A percentile compares a stretch with the other conserved stretches of the same genome.
Conservation (phyloP, 2,888 invertebrate genomes). For the Podotricha telesiphe region DNA sequence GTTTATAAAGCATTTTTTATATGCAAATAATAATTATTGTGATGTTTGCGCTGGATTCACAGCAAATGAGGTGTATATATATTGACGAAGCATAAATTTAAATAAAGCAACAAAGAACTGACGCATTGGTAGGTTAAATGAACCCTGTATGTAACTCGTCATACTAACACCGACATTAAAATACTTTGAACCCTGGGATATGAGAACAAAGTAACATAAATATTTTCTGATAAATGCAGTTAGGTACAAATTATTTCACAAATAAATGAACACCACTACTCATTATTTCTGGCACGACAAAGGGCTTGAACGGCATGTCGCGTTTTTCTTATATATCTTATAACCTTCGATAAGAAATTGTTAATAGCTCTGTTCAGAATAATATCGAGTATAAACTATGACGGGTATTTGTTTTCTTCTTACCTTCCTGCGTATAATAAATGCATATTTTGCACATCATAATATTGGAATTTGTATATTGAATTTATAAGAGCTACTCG, state of each 20-base stretch:
- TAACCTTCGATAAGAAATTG: slow-evolving; percentile 5
- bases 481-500: background rate
- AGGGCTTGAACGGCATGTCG: background rate
- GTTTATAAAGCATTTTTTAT: background rate
- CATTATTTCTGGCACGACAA: background rate
- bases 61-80: background rate
- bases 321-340: background rate
- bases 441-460: background rate
- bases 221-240: slow-evolving; percentile 7
- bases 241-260: background rate
- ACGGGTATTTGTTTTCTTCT: background rate
- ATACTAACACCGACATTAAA: slow-evolving; percentile 39
- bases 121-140: slow-evolving; percentile 46
- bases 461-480: background rate
- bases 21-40: background rate
- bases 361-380: slow-evolving; percentile 1
- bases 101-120: slow-evolving; percentile 41
- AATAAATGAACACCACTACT: background rate
- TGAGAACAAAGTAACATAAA: slow-evolving; percentile 1
- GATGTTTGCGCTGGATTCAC: background rate
- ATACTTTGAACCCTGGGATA: slow-evolving; percentile 31
- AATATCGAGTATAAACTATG: background rate
- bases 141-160: slow-evolving; percentile 45
- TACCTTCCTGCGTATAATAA: background rate
- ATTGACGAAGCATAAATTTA: slow-evolving; percentile 30